Conservation (phyloP, 2,113 vertebrate species). For the Plestiodon gilberti region DNA sequence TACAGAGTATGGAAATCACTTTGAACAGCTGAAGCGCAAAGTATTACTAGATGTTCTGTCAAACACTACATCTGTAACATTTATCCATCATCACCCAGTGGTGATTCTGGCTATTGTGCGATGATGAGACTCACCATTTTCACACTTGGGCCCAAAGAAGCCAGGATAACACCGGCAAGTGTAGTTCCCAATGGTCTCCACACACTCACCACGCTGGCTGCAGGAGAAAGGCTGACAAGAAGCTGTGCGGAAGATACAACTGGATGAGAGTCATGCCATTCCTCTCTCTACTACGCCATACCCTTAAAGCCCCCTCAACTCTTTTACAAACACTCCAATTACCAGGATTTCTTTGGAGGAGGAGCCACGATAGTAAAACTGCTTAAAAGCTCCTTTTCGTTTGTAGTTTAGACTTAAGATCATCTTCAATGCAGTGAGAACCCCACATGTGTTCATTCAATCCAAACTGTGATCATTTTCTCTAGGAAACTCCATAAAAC, state of each 20-base stretch:
- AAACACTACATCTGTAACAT: not conserved
- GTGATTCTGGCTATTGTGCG: not conserved
- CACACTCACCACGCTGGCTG: conserved; percentile 78
- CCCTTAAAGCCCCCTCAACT: not conserved
- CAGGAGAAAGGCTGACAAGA: conserved; percentile 84
- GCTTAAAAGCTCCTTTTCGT: not conserved
- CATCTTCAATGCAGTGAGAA: not conserved
- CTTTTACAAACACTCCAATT: not conserved
- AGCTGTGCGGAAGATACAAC: conserved; percentile 59
- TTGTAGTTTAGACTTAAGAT: not conserved
- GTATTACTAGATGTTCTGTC: not conserved
- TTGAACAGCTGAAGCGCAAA: not conserved
- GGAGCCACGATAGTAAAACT: not conserved
- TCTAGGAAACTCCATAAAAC: not conserved
- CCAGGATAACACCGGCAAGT: conserved; percentile 84
- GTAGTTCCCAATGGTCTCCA: conserved; percentile 89
- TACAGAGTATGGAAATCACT: too few species aligned
- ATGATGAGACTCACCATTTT: conserved; percentile 74
- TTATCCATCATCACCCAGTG: not conserved
- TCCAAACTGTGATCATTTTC: not conserved
- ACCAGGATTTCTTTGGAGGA: not conserved
- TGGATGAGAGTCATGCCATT: not conserved
- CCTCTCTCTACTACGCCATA: not conserved
- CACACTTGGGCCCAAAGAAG: conserved; percentile 82
- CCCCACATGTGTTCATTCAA: not conserved